Conservation (phyloP, 1,140 invertebrate species). For the Proctacanthus coquilletti region DNA sequence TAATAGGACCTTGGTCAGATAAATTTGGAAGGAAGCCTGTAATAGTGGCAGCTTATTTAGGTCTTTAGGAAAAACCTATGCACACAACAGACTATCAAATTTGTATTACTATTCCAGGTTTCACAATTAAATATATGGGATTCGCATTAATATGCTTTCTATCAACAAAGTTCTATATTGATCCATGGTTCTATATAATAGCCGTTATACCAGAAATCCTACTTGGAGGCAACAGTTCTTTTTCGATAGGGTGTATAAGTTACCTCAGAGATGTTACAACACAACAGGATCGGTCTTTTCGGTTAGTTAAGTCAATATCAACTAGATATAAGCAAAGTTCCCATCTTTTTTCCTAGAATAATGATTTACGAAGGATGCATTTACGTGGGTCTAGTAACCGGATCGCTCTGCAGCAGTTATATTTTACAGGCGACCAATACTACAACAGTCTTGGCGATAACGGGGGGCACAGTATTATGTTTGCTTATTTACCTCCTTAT, state of each 20-base stretch:
- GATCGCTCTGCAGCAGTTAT: conserved; percentile 35
- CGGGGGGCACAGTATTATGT: conserved; percentile 15
- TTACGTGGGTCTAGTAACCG: conserved; percentile 39
- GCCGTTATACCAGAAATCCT: conserved; percentile 39
- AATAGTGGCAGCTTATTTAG: conserved; percentile 36
- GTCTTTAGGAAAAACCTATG: conserved; percentile 19
- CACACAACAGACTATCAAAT: background rate
- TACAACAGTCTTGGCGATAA: conserved; percentile 15
- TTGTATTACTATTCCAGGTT: conserved; percentile 15
- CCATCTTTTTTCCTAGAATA: conserved; percentile 31
- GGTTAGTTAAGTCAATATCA: conserved; percentile 12
- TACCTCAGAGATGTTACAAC: conserved; percentile 45
- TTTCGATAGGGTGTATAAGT: conserved; percentile 42
- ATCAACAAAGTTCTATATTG: conserved; percentile 25
- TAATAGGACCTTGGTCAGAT: conserved; percentile 59
- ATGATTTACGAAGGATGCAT: conserved; percentile 41
- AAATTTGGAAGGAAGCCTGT: conserved; percentile 53
- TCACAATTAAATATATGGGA: conserved; percentile 18
- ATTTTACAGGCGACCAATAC: conserved; percentile 17
- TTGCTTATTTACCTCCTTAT: conserved; percentile 18
- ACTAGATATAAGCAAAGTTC: background rate
- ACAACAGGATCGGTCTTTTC: conserved; percentile 34
- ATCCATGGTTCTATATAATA: conserved; percentile 42
- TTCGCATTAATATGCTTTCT: conserved; percentile 12
- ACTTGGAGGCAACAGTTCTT: conserved; percentile 38